phyloP scores from a whole-genome alignment of 2,113 vertebrate genomes.

The human (Homo sapiens) region DNA sequence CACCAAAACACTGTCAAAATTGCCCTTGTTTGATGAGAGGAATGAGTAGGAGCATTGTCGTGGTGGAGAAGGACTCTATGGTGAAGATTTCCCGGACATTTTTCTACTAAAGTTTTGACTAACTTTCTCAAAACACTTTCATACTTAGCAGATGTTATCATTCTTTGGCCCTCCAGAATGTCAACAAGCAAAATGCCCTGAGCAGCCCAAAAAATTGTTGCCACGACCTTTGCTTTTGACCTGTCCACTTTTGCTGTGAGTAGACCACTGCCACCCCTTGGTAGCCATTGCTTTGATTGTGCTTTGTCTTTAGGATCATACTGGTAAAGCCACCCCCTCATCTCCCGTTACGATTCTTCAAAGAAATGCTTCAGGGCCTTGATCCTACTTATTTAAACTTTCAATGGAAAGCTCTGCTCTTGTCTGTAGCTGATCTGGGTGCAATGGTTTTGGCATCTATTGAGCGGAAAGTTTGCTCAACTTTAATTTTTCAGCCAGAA shows the following conservation, averaged over 20 bases:
- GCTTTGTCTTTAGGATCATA: not conserved
- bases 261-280: not conserved
- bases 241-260: not conserved
- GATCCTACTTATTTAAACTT: not conserved
- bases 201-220: not conserved
- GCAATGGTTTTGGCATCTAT: not conserved
- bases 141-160: not conserved
- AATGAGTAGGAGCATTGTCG: not conserved
- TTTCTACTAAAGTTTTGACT: not conserved
- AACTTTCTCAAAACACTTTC: not conserved
- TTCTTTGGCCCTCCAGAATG: not conserved
- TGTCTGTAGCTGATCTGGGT: not conserved
- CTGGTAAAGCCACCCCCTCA: not conserved
- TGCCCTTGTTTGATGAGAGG: not conserved
- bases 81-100: not conserved
- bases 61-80: not conserved
- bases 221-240: not conserved
- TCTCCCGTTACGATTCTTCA: not conserved
- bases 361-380: not conserved
- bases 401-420: not conserved
- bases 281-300: not conserved
- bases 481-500: not conserved
- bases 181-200: not conserved
- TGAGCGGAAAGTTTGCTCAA: not conserved
- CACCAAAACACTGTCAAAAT: not conserved